These are phyloP conservation scores for Theocolax elegans DNA, from an alignment of 1,140 invertebrate species.

Conservation along the genomic window DNA sequence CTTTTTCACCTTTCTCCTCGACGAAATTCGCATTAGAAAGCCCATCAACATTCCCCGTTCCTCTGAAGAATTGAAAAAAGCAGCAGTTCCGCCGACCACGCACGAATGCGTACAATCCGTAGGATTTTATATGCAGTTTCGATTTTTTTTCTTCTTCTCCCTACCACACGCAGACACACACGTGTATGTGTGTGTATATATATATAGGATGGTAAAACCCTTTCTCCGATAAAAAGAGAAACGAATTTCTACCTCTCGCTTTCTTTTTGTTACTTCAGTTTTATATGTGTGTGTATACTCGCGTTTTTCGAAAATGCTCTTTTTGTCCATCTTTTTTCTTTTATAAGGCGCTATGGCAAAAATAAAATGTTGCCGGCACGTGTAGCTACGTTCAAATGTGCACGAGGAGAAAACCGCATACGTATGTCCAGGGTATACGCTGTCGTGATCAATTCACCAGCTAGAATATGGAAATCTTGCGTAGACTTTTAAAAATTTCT, in stretches of 20 bases:
- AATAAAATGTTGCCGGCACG: conserved; percentile 7
- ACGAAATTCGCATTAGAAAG: neutral
- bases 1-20: neutral
- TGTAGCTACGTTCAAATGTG: neutral
- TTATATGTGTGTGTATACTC: neutral
- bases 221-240: neutral
- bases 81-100: too few relatives aligned
- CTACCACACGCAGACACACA: too few relatives aligned
- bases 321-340: neutral
- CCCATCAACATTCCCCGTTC: neutral
- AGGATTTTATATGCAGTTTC: neutral
- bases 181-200: too few relatives aligned
- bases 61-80: neutral
- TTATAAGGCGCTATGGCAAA: neutral
- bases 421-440: neutral
- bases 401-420: neutral
- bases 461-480: neutral
- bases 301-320: neutral
- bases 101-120: too few relatives aligned
- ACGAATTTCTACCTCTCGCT: neutral
- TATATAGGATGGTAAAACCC: neutral
- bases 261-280: neutral
- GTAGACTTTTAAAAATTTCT: too few relatives aligned
- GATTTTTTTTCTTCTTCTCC: neutral
- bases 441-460: conserved; percentile 11